phyloP scores from a whole-genome alignment of 2,113 vertebrate species.

The Pandion haliaetus region DNA sequence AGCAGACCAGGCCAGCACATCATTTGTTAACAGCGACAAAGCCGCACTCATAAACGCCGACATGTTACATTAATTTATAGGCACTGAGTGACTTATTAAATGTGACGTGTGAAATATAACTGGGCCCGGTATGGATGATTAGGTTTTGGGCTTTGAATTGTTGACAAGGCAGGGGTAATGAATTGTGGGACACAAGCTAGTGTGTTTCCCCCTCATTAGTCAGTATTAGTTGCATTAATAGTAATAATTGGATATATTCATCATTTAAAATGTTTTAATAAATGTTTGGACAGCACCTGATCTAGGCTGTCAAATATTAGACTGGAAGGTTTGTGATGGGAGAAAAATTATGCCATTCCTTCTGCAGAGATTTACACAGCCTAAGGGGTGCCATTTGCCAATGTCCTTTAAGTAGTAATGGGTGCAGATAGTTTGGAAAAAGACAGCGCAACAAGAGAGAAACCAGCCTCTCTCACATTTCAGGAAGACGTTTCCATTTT shows the following conservation, averaged over 20 bases:
- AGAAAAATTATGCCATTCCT: constrained; percentile 71
- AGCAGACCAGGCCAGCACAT: constrained; percentile 77
- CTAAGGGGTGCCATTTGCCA: constrained; percentile 60
- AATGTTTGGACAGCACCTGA: constrained; percentile 88
- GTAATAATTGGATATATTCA: constrained; percentile 90
- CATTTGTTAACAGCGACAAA: constrained; percentile 85
- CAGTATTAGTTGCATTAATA: constrained; percentile 90
- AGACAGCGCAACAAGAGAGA: neutral
- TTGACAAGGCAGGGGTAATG: constrained; percentile 88
- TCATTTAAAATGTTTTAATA: constrained; percentile 90
- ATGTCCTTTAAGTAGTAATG: constrained; percentile 23
- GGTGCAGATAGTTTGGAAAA: constrained; percentile 21
- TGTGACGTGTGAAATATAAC: constrained; percentile 88
- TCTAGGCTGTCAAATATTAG: constrained; percentile 79
- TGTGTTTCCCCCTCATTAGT: constrained; percentile 85
- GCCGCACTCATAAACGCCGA: constrained; percentile 81
- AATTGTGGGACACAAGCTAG: constrained; percentile 80
- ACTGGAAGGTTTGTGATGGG: constrained; percentile 76
- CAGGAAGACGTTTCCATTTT: neutral
- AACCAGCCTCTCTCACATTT: neutral
- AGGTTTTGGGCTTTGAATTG: constrained; percentile 85
- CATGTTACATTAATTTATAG: constrained; percentile 90
- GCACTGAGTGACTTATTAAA: constrained; percentile 89
- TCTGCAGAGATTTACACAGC: constrained; percentile 75
- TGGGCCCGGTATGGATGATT: constrained; percentile 83